Evolutionary conservation across 1,140 invertebrate species (phyloP), one percentile per base, ranked within the genome.

Genomic region (Anastatus disparis): DNA sequence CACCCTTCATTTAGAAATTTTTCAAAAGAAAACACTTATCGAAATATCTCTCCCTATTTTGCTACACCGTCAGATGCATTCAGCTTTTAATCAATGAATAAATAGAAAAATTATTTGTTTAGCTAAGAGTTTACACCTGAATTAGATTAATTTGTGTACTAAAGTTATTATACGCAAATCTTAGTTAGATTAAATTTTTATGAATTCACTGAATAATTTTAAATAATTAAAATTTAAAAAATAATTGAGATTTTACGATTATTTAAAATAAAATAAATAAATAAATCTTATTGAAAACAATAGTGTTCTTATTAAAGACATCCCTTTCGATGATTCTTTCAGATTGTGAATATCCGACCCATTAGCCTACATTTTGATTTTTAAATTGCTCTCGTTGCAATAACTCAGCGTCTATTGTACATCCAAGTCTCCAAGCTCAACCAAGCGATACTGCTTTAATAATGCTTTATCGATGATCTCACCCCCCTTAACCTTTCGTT

Each of bases 381-480:
- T n/a, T 44, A 22, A 66, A 56, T 44, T 44, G 22, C n/a, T 12
- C 15, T 42, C 50, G n/a, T 31, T 1, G 27, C 40, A 22, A 46
- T 58, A 67, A 67, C 58, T 55, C 27, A 56, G 64, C 31, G 29
- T 56, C 50, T 44, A 66, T 55, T 42, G 35, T 63, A 22, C 50
- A 22, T 24, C 17, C n/a, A n/a, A 2, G 24, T 17, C 8, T 44
- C n/a, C n/a, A n/a, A 24, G 50, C 1, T n/a, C n/a, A 55, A 66
- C 40, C 4, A 44, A 46, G 26, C 63, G 38, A 65, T 65, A 55
- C 17, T 8, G 38, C 26, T 24, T 61, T 31, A 29, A 29, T 15
- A 46, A 46, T 10, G 10, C n/a, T 44, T 13, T 46, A 4, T 20
- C 4, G 40, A 27, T 15, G 22, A 17, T 29, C 4, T 59, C 56